phyloP scores from a whole-genome alignment of 2,888 invertebrate species.

The Uropetala carovei region DNA sequence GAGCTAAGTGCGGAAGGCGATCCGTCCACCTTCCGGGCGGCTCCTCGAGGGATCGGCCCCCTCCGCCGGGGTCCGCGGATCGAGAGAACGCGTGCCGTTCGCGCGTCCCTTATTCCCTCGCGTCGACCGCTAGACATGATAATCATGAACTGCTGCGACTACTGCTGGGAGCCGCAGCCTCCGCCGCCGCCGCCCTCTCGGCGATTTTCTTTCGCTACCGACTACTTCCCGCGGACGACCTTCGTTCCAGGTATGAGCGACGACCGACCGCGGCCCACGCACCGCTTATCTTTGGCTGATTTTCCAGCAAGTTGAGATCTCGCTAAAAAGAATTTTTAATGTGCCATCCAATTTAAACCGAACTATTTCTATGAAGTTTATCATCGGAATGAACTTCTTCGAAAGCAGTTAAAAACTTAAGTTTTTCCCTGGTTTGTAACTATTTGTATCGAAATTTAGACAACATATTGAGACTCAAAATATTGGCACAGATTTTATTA shows the following conservation, averaged over 20 bases:
- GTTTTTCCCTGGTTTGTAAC: no score
- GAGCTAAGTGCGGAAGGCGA: neutral
- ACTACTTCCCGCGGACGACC: conserved; percentile 38
- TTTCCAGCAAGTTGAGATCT: neutral
- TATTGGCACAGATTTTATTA: no score
- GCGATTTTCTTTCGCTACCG: neutral
- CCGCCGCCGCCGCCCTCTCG: neutral
- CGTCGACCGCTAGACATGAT: conserved; percentile 46
- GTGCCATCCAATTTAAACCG: no score
- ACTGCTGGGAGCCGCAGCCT: conserved; percentile 54
- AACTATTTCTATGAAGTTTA: no score
- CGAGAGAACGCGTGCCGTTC: conserved; percentile 29
- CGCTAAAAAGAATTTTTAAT: no score
- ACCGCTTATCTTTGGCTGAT: neutral
- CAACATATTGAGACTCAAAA: no score
- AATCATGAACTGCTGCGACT: conserved; percentile 63
- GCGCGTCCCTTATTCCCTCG: conserved; percentile 14
- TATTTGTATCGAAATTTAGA: no score
- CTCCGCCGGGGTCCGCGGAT: conserved; percentile 15
- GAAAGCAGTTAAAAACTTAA: no score
- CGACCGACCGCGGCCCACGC: neutral
- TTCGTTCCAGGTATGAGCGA: conserved; percentile 42
- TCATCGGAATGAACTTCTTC: no score
- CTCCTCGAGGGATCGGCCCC: neutral
- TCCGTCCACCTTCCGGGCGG: neutral